Percentiles rank a stretch among this genome's conserved stretches.
These are phyloP conservation scores for Prionailurus bengalensis DNA, from an alignment of 2,113 vertebrate species.

Conservation along the genomic window DNA sequence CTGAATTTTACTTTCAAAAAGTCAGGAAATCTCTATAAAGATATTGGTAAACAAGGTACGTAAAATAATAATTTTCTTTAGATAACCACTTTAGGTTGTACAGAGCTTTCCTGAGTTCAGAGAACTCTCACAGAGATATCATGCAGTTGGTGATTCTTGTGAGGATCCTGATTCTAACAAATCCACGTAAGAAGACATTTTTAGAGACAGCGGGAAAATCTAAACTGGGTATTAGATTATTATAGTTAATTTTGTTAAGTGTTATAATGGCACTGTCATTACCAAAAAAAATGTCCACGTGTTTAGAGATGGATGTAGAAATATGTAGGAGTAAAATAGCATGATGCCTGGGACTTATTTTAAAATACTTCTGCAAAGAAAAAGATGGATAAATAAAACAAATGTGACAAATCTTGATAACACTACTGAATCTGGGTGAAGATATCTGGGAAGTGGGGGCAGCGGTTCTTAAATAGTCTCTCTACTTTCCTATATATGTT, in stretches of 20 bases:
- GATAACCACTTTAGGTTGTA: neutral
- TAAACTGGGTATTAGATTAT: neutral
- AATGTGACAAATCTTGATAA: neutral
- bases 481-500: constrained; percentile 10
- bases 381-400: constrained; percentile 44
- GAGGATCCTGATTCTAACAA: constrained; percentile 25
- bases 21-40: constrained; percentile 55
- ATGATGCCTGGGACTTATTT: constrained; percentile 22
- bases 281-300: constrained; percentile 52
- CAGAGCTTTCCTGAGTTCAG: neutral
- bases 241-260: constrained; percentile 20
- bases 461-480: neutral
- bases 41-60: neutral
- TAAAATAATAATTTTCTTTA: constrained; percentile 23
- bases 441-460: neutral
- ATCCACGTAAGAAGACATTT: neutral
- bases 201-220: neutral
- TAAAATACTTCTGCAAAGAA: constrained; percentile 61
- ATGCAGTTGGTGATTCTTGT: neutral
- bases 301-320: constrained; percentile 18
- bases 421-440: neutral
- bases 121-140: neutral
- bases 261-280: neutral
- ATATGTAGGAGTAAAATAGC: neutral
- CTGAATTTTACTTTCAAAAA: constrained; percentile 50